Evolutionary conservation across 2,797 vertebrate genomes (phyloP).

Genomic region (Limnodromus scolopaceus): DNA sequence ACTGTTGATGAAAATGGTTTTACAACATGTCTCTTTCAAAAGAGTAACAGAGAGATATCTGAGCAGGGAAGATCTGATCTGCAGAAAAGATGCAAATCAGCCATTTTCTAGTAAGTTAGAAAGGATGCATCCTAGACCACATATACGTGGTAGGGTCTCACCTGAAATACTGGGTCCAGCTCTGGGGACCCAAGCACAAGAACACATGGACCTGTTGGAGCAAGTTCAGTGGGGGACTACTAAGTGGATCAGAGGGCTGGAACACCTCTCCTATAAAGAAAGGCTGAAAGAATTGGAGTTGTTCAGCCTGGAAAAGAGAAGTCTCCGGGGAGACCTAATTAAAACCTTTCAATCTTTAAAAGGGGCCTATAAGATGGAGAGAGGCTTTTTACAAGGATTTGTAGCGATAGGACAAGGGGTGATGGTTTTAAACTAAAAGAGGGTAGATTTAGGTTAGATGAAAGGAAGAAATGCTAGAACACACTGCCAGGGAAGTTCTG

Average conservation of each 20-base stretch:
- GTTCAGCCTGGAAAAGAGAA: not conserved
- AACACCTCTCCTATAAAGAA: not conserved
- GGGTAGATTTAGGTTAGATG: not conserved
- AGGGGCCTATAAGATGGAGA: not conserved
- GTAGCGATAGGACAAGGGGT: not conserved
- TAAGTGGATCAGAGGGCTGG: not conserved
- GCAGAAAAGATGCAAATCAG: not conserved
- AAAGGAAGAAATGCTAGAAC: not conserved
- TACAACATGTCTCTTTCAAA: not conserved
- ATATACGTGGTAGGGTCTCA: not conserved
- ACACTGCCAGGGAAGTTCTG: not conserved
- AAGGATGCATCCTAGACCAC: not conserved
- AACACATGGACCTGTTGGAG: not conserved
- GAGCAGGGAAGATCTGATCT: not conserved
- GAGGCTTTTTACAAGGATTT: not conserved
- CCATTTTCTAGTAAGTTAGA: not conserved
- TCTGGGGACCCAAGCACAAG: not conserved
- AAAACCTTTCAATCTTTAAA: not conserved
- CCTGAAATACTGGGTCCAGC: not conserved
- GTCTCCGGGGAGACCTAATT: rapidly evolving
- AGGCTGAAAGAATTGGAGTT: not conserved
- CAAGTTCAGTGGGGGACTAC: not conserved
- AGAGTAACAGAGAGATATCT: not conserved
- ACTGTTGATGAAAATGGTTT: not conserved
- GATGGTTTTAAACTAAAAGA: not conserved